A percentile compares a stretch with the other conserved stretches of the same genome.
Conservation (phyloP, 2,113 vertebrate species). For the Apodemus speciosus region DNA sequence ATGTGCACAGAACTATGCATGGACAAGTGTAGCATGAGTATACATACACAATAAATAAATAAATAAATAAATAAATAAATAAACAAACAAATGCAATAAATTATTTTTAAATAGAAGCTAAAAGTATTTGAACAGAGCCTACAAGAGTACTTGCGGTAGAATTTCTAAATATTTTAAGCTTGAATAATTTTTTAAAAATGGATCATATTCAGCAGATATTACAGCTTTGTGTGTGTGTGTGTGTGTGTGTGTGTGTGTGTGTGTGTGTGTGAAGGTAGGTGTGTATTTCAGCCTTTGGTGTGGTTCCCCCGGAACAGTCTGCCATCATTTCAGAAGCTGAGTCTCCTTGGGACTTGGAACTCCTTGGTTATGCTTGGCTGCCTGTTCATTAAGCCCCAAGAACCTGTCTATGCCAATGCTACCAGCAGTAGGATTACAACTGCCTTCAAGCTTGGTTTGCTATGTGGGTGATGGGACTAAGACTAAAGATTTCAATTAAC, state of each 20-base stretch:
- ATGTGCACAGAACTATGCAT: neutral
- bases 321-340: neutral
- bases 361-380: neutral
- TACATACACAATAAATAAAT: neutral
- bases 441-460: no score
- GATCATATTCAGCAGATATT: neutral
- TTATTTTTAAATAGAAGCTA: neutral
- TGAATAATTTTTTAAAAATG: neutral
- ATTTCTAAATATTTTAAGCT: constrained; percentile 24
- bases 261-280: neutral
- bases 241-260: neutral
- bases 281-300: neutral
- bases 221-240: neutral
- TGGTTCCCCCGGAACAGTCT: neutral
- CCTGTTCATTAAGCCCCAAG: neutral
- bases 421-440: neutral
- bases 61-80: neutral
- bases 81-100: neutral
- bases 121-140: neutral
- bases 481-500: no score
- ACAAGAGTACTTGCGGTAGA: neutral
- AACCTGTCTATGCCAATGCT: neutral
- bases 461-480: neutral
- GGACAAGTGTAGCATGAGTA: neutral
- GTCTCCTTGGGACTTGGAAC: neutral